Conservation (phyloP, 1,140 invertebrate genomes). For the Brachionus angularis region DNA sequence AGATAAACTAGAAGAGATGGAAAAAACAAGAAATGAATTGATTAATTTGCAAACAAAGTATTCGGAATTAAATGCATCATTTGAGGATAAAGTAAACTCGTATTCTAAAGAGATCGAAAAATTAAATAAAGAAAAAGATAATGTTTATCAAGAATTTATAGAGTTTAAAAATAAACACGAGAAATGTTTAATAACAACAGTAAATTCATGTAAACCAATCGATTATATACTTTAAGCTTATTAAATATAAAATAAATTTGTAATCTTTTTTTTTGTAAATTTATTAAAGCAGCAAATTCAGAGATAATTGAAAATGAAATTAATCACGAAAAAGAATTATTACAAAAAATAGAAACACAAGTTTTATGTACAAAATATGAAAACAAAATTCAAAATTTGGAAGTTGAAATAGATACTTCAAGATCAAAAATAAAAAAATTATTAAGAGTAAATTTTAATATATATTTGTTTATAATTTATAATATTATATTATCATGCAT, state of each 20-base stretch:
- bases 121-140: constrained; percentile 35
- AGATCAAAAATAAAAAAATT: constrained; percentile 35
- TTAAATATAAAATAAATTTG: too few relatives aligned
- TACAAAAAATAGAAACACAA: constrained; percentile 32
- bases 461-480: not conserved
- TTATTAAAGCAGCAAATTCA: not conserved
- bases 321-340: constrained; percentile 15
- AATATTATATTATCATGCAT: not conserved
- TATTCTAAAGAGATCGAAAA: not conserved
- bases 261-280: not conserved
- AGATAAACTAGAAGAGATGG: constrained; percentile 25
- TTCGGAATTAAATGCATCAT: not conserved
- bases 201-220: too few relatives aligned
- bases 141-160: not conserved
- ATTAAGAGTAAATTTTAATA: constrained; percentile 5
- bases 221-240: too few relatives aligned
- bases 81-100: constrained; percentile 10
- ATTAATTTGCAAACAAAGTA: constrained; percentile 8
- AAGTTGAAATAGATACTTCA: constrained; percentile 25
- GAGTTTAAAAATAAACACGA: too few relatives aligned
- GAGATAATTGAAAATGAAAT: constrained; percentile 38
- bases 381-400: constrained; percentile 40
- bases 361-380: constrained; percentile 13
- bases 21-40: constrained; percentile 37
- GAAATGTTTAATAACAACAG: too few relatives aligned